Conservation (phyloP, 2,797 vertebrate species). For the Mergus octosetaceus region DNA sequence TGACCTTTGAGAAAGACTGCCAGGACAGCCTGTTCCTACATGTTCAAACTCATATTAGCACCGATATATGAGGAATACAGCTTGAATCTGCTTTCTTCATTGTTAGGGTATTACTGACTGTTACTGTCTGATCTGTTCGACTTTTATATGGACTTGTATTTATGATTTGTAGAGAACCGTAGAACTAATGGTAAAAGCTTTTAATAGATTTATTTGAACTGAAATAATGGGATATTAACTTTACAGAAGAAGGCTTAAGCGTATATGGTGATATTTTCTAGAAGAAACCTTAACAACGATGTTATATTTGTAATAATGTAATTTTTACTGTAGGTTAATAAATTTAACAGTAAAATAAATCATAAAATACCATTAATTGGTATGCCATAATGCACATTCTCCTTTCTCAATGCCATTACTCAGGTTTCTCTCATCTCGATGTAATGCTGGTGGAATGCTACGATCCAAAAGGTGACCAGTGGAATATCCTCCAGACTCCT, state of each 20-base stretch:
- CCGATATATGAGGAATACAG: not conserved
- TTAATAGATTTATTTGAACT: not conserved
- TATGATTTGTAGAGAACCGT: not conserved
- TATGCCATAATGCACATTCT: not conserved
- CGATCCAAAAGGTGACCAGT: slow-evolving; percentile 97
- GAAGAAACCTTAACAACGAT: not conserved
- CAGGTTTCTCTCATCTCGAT: slow-evolving; percentile 97
- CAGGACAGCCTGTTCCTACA: not conserved
- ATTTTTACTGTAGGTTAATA: not conserved
- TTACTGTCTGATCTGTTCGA: not conserved
- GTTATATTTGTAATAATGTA: not conserved
- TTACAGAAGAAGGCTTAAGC: not conserved
- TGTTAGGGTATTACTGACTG: not conserved
- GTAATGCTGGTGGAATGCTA: slow-evolving; percentile 99
- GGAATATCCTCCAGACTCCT: slow-evolving; percentile 98
- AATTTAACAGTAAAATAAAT: not conserved
- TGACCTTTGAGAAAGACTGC: not conserved
- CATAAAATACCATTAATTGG: not conserved
- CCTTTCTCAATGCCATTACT: not conserved
- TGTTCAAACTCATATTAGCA: not conserved
- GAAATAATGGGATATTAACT: not conserved
- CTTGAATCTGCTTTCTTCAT: not conserved
- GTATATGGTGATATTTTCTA: not conserved
- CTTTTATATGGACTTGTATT: not conserved
- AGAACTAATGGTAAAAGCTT: not conserved